Conservation (phyloP, 2,113 vertebrate species). For the Prionailurus viverrinus region DNA sequence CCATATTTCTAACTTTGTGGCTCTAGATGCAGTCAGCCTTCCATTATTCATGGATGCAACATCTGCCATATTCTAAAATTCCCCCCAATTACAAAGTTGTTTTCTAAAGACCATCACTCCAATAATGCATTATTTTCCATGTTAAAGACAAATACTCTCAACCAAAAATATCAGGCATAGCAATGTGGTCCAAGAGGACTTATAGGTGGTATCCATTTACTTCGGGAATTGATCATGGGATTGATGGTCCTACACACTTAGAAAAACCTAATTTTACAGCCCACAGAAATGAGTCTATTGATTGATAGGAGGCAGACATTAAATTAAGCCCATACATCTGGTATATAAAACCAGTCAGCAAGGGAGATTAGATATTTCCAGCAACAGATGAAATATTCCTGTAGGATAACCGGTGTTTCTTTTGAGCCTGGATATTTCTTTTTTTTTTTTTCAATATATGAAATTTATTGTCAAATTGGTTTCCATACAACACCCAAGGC, state of each 20-base stretch:
- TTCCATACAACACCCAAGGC: no score
- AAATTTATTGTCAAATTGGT: no score
- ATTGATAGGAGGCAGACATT: background rate
- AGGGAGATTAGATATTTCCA: background rate
- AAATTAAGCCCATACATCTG: background rate
- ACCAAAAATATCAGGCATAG: background rate
- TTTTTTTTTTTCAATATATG: no score
- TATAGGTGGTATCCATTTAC: background rate
- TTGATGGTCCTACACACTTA: background rate
- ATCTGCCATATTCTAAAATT: background rate
- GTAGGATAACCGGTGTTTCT: background rate
- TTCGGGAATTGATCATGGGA: background rate
- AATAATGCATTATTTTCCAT: background rate
- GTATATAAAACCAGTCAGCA: background rate
- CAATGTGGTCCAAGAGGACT: background rate
- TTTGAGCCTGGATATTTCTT: background rate
- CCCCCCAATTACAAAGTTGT: background rate
- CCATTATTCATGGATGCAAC: background rate
- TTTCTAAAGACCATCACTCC: background rate
- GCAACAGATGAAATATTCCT: background rate
- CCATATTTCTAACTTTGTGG: background rate
- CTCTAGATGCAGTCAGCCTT: background rate
- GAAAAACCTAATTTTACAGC: background rate
- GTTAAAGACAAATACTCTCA: background rate
- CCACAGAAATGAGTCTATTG: background rate